These are phyloP conservation scores for Charanyca ferruginea DNA, from an alignment of 2,888 invertebrate species.

Conservation along the genomic window DNA sequence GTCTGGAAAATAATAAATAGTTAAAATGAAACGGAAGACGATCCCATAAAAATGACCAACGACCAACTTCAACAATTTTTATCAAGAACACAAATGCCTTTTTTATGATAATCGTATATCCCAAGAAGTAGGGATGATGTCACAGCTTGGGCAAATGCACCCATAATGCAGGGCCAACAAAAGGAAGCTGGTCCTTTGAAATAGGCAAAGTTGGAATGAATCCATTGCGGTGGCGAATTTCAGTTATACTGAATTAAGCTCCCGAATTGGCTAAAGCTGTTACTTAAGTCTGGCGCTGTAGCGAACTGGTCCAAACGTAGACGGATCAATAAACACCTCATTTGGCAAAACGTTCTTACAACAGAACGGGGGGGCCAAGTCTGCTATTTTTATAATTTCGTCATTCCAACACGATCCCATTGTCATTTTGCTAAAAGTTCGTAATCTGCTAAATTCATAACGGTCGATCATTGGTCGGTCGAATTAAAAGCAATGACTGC, in stretches of 20 bases:
- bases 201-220: constrained; percentile 5
- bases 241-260: constrained; percentile 19
- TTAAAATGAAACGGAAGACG: constrained; percentile 36
- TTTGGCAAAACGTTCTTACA: constrained; percentile 42
- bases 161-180: neutral
- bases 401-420: too few species aligned
- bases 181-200: neutral
- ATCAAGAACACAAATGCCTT: constrained; percentile 21
- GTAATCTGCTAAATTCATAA: too few species aligned
- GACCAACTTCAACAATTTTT: constrained; percentile 22
- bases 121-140: constrained; percentile 14
- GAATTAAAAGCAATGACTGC: too few species aligned
- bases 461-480: too few species aligned
- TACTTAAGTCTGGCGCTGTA: constrained; percentile 25
- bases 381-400: too few species aligned
- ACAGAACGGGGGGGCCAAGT: too few species aligned
- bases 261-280: constrained; percentile 26
- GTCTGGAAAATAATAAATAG: constrained; percentile 39
- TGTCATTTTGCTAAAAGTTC: too few species aligned
- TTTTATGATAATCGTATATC: constrained; percentile 20
- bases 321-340: constrained; percentile 49
- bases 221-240: neutral
- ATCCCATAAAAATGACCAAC: constrained; percentile 47
- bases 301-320: constrained; percentile 27
- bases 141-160: constrained; percentile 22